Evolutionary conservation across 2,113 vertebrate genomes (phyloP), one percentile per base, ranked within the genome.

Genomic region (Alosa alosa): DNA sequence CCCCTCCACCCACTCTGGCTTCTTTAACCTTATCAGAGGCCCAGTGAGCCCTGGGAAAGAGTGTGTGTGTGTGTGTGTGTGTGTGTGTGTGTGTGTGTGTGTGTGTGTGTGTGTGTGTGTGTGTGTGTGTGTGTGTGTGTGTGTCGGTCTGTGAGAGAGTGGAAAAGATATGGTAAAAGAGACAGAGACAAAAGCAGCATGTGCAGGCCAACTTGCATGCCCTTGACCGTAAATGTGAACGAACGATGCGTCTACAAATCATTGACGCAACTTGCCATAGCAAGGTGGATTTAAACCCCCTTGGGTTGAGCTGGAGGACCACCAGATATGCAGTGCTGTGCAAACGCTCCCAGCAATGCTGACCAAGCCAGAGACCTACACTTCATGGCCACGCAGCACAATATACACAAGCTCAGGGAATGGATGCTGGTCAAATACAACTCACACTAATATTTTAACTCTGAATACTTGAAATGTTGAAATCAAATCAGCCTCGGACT

Each of bases 141-240:
- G 31, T 31, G 31, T 31, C n/a, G n/a, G n/a, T n/a, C n/a, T n/a
- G n/a, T n/a, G n/a, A n/a, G 82, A 88, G 89, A 89, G 83, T 86
- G 89, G 86, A 60, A 85, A 83, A 64, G 86, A 1, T 18, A 60
- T 87, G 85, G 85, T 41, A 84, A 87, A 50, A 68, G n/a, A 20
- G 81, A 10, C 50, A 91, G 81, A 86, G 88, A 85, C 3, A 72
- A 72, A 31, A 72, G n/a, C 31, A 25, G 64, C 64, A 36, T 25
- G 64, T 72, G 64, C 13, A 11, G 64, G n/a, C 25, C 31, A 72
- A 13, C 25, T 25, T 5, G 81, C 0, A 1, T 18, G 60, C 83
- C 87, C 88, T 90, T 91, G 84, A 89, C 89, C 81, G 17, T 88
- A 82, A 91, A 85, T 88, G 86, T 83, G 50, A 85, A 31, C 9